These are phyloP conservation scores for Stichopus horrens DNA, from an alignment of 53 echinoderm and acorn worm genomes.

Conservation along the genomic window DNA sequence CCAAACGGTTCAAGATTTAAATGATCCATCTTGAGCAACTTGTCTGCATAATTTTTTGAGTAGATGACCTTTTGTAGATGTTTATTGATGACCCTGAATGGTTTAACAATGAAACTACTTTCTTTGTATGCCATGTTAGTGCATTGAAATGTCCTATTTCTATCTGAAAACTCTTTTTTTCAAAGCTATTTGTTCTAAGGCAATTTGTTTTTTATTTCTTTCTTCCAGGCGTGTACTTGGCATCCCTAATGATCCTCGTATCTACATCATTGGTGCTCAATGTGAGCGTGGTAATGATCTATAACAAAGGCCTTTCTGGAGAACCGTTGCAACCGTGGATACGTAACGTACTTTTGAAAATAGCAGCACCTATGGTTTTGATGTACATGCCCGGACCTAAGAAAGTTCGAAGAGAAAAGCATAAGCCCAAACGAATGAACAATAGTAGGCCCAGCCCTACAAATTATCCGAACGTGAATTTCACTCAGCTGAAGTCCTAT, in stretches of 20 bases:
- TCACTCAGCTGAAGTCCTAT: slow-evolving; percentile 20
- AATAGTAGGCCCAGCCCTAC: slow-evolving; percentile 32
- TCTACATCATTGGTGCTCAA: slow-evolving; percentile 89
- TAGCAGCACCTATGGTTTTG: slow-evolving; percentile 70
- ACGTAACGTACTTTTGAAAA: slow-evolving; percentile 59
- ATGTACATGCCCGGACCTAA: slow-evolving; percentile 45
- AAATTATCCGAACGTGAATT: slow-evolving; percentile 16
- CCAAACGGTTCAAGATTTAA: no score
- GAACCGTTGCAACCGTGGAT: slow-evolving; percentile 80
- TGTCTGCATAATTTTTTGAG: no score
- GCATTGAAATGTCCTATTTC: no score
- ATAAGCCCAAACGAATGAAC: background rate
- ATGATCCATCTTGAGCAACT: no score
- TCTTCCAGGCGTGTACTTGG: slow-evolving; percentile 83
- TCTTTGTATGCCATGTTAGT: no score
- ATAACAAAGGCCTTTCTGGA: slow-evolving; percentile 64
- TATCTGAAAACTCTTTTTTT: no score
- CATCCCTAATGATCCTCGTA: slow-evolving; percentile 86
- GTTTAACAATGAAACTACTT: no score
- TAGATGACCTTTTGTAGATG: no score
- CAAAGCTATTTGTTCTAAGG: no score
- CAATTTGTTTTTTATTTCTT: background rate
- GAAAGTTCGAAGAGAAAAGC: slow-evolving; percentile 11
- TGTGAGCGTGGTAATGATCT: slow-evolving; percentile 84
- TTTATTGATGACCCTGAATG: no score